phyloP scores from a whole-genome alignment of 2,888 invertebrate species.

The Cantharis rustica region DNA sequence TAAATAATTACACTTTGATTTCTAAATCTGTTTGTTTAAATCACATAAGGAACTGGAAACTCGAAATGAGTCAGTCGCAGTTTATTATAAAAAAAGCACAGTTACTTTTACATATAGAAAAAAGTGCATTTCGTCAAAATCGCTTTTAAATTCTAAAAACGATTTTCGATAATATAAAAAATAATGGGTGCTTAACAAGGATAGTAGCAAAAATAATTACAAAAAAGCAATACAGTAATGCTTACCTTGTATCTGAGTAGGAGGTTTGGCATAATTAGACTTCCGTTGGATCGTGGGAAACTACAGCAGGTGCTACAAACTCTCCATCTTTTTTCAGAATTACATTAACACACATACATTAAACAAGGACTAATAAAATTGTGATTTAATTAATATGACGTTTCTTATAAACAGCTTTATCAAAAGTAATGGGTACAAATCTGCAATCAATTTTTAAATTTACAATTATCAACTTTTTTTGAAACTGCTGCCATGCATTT shows the following conservation, averaged over 20 bases:
- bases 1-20: neutral
- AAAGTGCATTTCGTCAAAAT: neutral
- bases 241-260: conserved; percentile 33
- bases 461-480: neutral
- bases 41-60: neutral
- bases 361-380: conserved; percentile 20
- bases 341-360: conserved; percentile 6
- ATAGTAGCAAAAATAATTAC: conserved; percentile 8
- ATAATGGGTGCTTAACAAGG: conserved; percentile 6
- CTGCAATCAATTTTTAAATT: neutral
- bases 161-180: neutral
- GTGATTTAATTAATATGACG: conserved; percentile 33
- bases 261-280: conserved; percentile 54
- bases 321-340: conserved; percentile 4
- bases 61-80: neutral
- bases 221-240: conserved; percentile 6
- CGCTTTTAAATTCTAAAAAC: neutral
- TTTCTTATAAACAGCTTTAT: neutral
- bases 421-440: neutral
- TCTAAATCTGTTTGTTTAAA: neutral
- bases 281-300: conserved; percentile 56
- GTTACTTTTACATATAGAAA: neutral
- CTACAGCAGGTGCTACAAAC: conserved; percentile 49
- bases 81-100: neutral
- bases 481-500: too few relatives aligned